phyloP scores from a whole-genome alignment of 2,797 vertebrate species.

The Xerus rutilus region DNA sequence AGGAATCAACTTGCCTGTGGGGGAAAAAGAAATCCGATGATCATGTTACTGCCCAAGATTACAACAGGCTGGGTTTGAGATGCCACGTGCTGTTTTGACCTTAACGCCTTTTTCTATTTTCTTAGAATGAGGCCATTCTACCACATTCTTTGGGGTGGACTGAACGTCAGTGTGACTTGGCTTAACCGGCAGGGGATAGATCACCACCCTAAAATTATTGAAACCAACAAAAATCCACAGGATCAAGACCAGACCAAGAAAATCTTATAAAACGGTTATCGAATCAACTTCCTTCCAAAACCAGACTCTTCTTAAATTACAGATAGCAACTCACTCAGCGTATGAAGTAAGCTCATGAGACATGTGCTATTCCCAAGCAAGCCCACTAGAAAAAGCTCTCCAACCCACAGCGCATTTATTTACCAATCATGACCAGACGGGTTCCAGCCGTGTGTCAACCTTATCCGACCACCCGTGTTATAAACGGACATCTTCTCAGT shows the following conservation, averaged over 20 bases:
- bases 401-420: not conserved
- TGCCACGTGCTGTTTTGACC: not conserved
- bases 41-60: not conserved
- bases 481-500: not conserved
- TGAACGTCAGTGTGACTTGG: not conserved
- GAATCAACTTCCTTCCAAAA: conserved; percentile 48
- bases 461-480: not conserved
- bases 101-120: not conserved
- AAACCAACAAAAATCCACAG: conserved; percentile 63
- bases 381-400: not conserved
- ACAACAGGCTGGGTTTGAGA: not conserved
- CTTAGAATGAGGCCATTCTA: not conserved
- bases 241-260: conserved; percentile 56
- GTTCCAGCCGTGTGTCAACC: fast-evolving
- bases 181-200: not conserved
- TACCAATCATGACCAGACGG: fast-evolving
- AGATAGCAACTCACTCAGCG: not conserved
- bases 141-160: not conserved
- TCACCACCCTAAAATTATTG: conserved; percentile 44
- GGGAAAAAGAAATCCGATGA: not conserved
- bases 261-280: conserved; percentile 30
- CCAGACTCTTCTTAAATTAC: conserved; percentile 30
- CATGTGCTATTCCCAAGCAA: not conserved
- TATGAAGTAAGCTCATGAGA: not conserved
- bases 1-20: conserved; percentile 73